Percentiles rank a stretch among this genome's conserved stretches.
phyloP scores from a whole-genome alignment of 1,140 invertebrate species.

The Lethrus apterus region DNA sequence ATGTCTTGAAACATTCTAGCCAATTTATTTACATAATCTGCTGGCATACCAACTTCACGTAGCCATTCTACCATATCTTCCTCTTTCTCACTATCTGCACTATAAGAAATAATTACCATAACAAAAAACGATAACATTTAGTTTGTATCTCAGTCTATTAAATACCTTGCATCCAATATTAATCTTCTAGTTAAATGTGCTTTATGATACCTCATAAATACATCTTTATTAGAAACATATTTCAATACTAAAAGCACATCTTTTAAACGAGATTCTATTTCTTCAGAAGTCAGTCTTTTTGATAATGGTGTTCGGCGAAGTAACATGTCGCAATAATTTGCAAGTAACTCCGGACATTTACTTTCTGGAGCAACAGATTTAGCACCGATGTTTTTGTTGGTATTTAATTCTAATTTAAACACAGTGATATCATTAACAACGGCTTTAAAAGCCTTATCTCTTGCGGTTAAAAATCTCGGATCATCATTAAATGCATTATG shows the following conservation, averaged over 20 bases:
- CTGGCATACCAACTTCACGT: constrained; percentile 95
- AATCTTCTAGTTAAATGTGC: constrained; percentile 92
- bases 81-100: constrained; percentile 98
- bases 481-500: constrained; percentile 95
- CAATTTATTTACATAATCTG: constrained; percentile 98
- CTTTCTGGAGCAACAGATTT: constrained; percentile 76
- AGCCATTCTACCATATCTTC: constrained; percentile 99
- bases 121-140: constrained; percentile 62
- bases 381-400: constrained; percentile 49
- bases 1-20: constrained; percentile 98
- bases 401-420: constrained; percentile 69
- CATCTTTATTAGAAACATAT: constrained; percentile 99
- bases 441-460: constrained; percentile 97
- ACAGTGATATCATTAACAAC: constrained; percentile 98
- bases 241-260: constrained; percentile 95
- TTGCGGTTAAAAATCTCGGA: constrained; percentile 91
- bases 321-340: constrained; percentile 99
- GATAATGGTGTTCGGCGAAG: constrained; percentile 92
- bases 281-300: constrained; percentile 94
- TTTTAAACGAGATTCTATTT: constrained; percentile 88
- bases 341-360: constrained; percentile 96
- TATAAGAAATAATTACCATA: constrained; percentile 96
- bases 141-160: neutral
- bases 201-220: constrained; percentile 99
- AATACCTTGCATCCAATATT: constrained; percentile 71